Base-by-base conservation (phyloP, 1,140 invertebrate species). In the Hycleus phaleratus region DNA sequence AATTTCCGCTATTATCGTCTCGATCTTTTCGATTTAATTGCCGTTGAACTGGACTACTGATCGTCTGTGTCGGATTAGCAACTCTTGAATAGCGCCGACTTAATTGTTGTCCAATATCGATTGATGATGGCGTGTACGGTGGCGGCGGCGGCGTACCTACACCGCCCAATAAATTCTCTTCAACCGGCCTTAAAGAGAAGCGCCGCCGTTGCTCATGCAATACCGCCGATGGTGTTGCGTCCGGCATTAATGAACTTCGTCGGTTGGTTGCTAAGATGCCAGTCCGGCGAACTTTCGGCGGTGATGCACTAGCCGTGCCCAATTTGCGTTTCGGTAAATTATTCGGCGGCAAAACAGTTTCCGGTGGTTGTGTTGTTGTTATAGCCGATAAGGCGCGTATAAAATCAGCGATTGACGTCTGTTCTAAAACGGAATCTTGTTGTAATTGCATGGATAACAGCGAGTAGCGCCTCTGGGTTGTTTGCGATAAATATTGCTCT, bases 381-480 rank as follows among this genome's bases (percentile, higher is more conserved):
- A 55, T 74, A 69, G 52, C 80, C 25, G 85, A 82, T 10, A 90
- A 67, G 0, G 85, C 85, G 38, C 86, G 74, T 10, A 89, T 75
- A 18, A 90, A 79, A 72, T 90, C 87, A 2, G 86, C 86, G 8
- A 90, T 73, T 12, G 85, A 88, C 0, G 87, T 90, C 64, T 88
- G 82, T 74, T 90, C 87, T 43, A 88, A 72, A 24, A 89, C 75
- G 66, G 80, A 78, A 18, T 81, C 80, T 61, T 82, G 66, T 54
- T 77, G 74, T 18, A 46, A 4, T 18, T 77, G 74, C 45, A 81
- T 81, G 51, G 81, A 81, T 18, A 80, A 65, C 59, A 80, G 82
- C 2, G 70, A 72, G 7, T 32, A 32, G 46, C 80, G 74, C 38
- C 81, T 70, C 51, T 46, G 40, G 52, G 46, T 49, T 46, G 63